Conservation (phyloP, 2,797 vertebrate species). For the Karalla daura region DNA sequence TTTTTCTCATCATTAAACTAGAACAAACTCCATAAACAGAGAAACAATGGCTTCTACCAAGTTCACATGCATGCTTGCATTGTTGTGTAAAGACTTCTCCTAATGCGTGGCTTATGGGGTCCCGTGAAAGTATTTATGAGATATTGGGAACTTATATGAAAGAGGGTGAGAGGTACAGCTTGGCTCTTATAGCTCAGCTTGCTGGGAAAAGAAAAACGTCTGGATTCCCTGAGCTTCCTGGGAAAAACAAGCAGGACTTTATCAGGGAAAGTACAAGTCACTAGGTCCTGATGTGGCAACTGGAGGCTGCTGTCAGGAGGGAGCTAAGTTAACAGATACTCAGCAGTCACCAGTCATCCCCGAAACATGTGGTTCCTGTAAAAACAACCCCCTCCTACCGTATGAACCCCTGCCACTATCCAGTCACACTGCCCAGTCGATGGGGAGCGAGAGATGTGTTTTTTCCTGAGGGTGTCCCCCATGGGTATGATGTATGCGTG, state of each 20-base stretch:
- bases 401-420: conserved; percentile 58
- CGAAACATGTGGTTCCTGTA: conserved; percentile 81
- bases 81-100: conserved; percentile 51
- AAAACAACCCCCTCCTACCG: conserved; percentile 60
- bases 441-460: conserved; percentile 70
- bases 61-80: conserved; percentile 46
- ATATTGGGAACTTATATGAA: conserved; percentile 72
- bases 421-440: conserved; percentile 60
- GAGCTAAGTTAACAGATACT: conserved; percentile 74
- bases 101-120: conserved; percentile 67
- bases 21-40: conserved; percentile 11
- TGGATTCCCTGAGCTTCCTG: conserved; percentile 67
- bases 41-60: conserved; percentile 18
- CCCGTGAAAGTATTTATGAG: conserved; percentile 75
- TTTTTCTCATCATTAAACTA: conserved; percentile 22
- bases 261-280: conserved; percentile 76
- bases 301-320: conserved; percentile 68
- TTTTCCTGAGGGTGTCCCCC: conserved; percentile 78
- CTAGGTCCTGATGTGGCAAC: conserved; percentile 68
- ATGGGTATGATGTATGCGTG: conserved; percentile 68
- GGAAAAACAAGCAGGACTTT: conserved; percentile 77
- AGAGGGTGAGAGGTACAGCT: conserved; percentile 59
- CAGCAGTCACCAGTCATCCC: conserved; percentile 74
- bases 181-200: conserved; percentile 62
- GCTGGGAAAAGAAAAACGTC: conserved; percentile 1